These are phyloP conservation scores for cat (Felis catus) DNA, from an alignment of 2,113 vertebrate genomes.

Conservation along the genomic window DNA sequence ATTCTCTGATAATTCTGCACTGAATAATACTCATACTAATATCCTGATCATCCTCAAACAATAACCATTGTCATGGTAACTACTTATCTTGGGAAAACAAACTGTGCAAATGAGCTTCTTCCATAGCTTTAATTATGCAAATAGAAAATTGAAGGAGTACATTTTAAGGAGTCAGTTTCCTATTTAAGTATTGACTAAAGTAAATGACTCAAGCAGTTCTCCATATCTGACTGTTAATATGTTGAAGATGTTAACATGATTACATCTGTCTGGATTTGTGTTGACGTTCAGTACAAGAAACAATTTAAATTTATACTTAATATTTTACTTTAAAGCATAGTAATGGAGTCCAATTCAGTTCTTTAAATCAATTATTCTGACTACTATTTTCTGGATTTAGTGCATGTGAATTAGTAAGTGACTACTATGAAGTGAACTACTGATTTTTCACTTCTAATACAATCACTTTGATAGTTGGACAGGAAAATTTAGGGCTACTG, in stretches of 20 bases:
- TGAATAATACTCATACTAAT: constrained; percentile 74
- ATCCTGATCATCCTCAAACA: constrained; percentile 74
- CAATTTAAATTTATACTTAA: constrained; percentile 33
- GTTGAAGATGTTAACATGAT: background rate
- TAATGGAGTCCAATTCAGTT: background rate
- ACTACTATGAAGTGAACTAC: background rate
- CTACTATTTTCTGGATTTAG: background rate
- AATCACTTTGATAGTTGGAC: background rate
- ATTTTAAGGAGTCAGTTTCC: constrained; percentile 63
- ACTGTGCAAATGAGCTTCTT: constrained; percentile 73
- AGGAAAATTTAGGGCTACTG: background rate
- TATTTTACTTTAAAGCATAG: constrained; percentile 7
- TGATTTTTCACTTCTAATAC: background rate
- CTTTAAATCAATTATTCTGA: constrained; percentile 33
- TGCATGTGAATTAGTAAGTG: background rate
- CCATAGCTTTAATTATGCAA: constrained; percentile 77
- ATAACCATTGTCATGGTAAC: constrained; percentile 71
- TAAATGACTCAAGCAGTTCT: constrained; percentile 67
- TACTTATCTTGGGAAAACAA: constrained; percentile 77
- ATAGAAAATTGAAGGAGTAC: constrained; percentile 69
- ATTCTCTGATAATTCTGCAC: constrained; percentile 64
- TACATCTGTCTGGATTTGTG: background rate
- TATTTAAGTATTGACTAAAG: constrained; percentile 67
- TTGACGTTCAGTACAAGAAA: constrained; percentile 30
- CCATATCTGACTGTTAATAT: constrained; percentile 17